Evolutionary conservation across 1,140 invertebrate species (phyloP), one percentile per base, ranked within the genome.

Genomic region (Temnothorax nylanderi): DNA sequence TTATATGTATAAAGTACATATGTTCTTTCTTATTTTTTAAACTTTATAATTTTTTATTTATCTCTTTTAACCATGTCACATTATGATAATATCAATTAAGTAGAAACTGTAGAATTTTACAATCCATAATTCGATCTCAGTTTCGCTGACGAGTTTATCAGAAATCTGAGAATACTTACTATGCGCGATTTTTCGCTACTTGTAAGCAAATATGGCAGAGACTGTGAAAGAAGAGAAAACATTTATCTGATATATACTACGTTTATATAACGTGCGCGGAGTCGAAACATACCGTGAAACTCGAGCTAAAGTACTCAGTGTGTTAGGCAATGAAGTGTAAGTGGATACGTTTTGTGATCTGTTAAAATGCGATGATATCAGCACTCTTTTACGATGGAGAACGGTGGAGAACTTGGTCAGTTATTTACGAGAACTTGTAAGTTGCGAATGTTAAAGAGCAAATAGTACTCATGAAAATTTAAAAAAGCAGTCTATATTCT

Each of bases 311-410:
- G 89, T 89, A 91, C 87, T 87, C 78, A 16, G 78, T 85, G 77
- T 90, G 85, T 90, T 91, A 91, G 71, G 89, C 87, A 90, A 90
- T 90, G 89, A 86, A 90, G 89, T 90, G 90, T 91, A 91, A 91
- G 87, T 87, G 90, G 90, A 91, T 91, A 91, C 87, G 90, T 91
- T 91, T 88, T 90, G 90, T 90, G 76, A 86, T 89, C 67, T 87
- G 90, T 69, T 91, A 91, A 91, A 90, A 85, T 74, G 80, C 58
- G 89, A 91, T 91, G 71, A 87, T 91, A 91, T 91, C 89, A 86
- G 21, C 34, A 34, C 60, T 58, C 71, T 64, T 88, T 84, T 69
- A 26, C 37, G 18, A 41, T n/a, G 26, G 34, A 81, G 47, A 49
- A 64, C 56, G 54, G 41, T 67, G 81, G 67, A 86, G 88, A 90